Evolutionary conservation across 1,140 invertebrate species (phyloP), one percentile per base, ranked within the genome.

Genomic region (Hypsibius dujardini): DNA sequence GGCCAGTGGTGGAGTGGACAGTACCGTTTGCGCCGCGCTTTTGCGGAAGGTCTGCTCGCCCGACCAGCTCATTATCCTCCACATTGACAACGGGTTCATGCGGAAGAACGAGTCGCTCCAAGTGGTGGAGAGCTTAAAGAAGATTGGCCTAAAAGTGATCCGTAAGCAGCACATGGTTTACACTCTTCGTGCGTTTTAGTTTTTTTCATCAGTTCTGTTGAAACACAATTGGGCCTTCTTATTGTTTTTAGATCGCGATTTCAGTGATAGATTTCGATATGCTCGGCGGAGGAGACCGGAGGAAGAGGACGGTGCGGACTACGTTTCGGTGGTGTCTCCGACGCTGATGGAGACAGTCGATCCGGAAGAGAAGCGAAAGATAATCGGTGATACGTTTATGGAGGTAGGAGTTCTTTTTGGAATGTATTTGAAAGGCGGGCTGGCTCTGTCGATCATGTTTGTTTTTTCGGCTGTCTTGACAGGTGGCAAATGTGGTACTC

Each of bases 61-160:
- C 74, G 90, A 95, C 75, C 91, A 96, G 82, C 83, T 98, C 42
- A 91, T 96, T 77, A 92, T 93, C 50, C 84, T 98, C 73, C 95
- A 98, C 81, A 95, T 99, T 75, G 94, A 98, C 80, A 98, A 98
- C 81, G 95, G 95, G 70, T 98, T 98, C 79, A 95, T 98, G 92
- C 85, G 95, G 70, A 93, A 95, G 81, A 87, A 91, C 76, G 95
- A 99, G 79, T 94, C 90, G 76, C 81, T 85, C 69, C 86, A 88
- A 75, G 95, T 97, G 14, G 88, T 90, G 76, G 83, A 87, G 77
- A 90, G 88, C 73, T 84, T 98, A 42, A 84, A 85, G 40, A 86
- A 88, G 74, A 81, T 98, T 70, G 94, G 93, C 28, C 84, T 98
- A 15, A 86, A 90, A 78, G 82, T 97, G 71, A 87, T 87, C 82